Percentiles rank a stretch among this genome's conserved stretches.
Conservation (phyloP, 2,888 invertebrate species). For the Idaea straminata region DNA sequence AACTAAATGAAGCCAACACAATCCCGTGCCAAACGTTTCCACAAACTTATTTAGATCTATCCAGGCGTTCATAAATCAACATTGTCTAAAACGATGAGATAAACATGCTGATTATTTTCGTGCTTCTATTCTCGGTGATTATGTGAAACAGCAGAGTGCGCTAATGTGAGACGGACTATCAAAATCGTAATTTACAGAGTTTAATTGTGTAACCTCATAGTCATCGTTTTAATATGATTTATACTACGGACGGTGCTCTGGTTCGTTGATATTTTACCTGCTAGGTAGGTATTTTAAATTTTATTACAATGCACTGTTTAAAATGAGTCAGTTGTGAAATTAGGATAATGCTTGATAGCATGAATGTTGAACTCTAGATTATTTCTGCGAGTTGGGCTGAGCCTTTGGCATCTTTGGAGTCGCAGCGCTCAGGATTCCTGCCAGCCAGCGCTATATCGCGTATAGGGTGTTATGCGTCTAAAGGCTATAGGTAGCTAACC, state of each 20-base stretch:
- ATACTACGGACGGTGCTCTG: neutral
- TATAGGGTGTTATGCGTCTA: too few relatives aligned
- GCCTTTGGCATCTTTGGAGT: too few relatives aligned
- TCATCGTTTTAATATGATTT: neutral
- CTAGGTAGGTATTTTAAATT: too few relatives aligned
- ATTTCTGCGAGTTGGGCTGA: too few relatives aligned
- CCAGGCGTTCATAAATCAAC: constrained; percentile 36
- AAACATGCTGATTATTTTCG: constrained; percentile 43
- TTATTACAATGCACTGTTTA: too few relatives aligned
- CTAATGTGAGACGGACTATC: constrained; percentile 13
- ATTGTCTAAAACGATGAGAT: constrained; percentile 38
- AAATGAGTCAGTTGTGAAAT: too few relatives aligned
- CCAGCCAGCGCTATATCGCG: too few relatives aligned
- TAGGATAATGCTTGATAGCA: too few relatives aligned
- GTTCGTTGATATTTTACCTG: too few relatives aligned
- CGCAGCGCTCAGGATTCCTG: too few relatives aligned
- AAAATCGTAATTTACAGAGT: constrained; percentile 7
- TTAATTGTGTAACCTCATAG: neutral
- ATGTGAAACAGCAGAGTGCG: constrained; percentile 19
- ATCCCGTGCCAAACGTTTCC: neutral
- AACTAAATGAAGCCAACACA: neutral
- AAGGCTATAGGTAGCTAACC: too few relatives aligned
- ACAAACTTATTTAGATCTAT: neutral
- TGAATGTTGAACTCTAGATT: too few relatives aligned
- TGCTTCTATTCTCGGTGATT: constrained; percentile 40